A percentile compares a stretch with the other conserved stretches of the same genome.
Evolutionary conservation across 2,797 vertebrate species (phyloP).

Genomic region (Spinus olivaceus): DNA sequence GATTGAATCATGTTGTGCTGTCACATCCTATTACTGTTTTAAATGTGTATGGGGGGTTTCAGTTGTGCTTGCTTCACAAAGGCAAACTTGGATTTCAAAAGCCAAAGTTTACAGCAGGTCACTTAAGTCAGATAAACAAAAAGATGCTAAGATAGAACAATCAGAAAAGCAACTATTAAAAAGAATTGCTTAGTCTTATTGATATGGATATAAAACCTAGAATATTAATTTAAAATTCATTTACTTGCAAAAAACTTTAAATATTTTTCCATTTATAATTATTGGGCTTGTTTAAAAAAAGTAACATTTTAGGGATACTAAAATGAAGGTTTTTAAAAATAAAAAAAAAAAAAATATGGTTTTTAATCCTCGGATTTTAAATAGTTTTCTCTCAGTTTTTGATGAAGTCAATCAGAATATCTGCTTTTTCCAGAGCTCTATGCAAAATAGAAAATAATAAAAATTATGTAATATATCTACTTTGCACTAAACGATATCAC

Average conservation of each 20-base stretch:
- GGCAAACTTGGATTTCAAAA: not conserved
- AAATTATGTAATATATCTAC: not conserved
- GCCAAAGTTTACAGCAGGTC: not conserved
- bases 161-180: not conserved
- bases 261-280: not conserved
- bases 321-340: not conserved
- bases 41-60: not conserved
- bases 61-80: not conserved
- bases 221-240: not conserved
- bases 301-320: not conserved
- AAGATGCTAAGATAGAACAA: not conserved
- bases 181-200: not conserved
- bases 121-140: not conserved
- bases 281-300: not conserved
- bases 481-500: not conserved
- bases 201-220: not conserved
- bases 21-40: not conserved
- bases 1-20: conserved; percentile 3
- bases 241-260: not conserved
- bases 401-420: not conserved
- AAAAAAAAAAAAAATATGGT: not conserved
- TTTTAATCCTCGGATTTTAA: not conserved
- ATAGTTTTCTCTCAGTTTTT: not conserved
- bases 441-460: not conserved
- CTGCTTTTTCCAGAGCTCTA: not conserved